A percentile compares a stretch with the other conserved stretches of the same genome.
Conservation (phyloP, 2,113 vertebrate species). For the Psammodynastes pulverulentus region DNA sequence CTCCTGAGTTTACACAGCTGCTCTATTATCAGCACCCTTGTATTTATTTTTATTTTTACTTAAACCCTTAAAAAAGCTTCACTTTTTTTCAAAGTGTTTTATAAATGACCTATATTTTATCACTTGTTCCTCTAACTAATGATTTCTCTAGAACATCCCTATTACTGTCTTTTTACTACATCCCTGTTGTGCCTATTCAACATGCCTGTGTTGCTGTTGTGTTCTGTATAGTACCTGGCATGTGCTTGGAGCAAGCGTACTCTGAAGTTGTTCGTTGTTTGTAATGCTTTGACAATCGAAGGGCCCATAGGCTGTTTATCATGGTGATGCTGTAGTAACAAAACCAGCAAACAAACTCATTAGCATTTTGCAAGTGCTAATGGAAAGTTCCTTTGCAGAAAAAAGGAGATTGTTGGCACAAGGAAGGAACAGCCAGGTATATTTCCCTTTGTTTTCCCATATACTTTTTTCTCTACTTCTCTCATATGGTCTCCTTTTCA, state of each 20-base stretch:
- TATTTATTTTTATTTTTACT: not conserved
- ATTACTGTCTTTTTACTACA: not conserved
- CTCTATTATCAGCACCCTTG: not conserved
- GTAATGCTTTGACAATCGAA: not conserved
- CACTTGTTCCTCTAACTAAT: not conserved
- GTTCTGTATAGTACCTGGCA: not conserved
- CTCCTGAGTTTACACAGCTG: not conserved
- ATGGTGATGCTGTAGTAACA: not conserved
- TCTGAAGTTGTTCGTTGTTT: not conserved
- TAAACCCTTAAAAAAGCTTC: not conserved
- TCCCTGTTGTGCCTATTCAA: not conserved
- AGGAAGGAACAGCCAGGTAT: not conserved
- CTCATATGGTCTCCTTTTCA: not conserved
- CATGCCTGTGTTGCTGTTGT: not conserved
- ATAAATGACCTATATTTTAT: not conserved
- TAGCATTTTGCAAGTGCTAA: not conserved
- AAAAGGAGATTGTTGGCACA: not conserved
- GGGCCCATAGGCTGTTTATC: not conserved
- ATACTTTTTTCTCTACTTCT: not conserved
- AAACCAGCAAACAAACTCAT: not conserved
- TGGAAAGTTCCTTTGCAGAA: not conserved
- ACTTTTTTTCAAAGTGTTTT: not conserved
- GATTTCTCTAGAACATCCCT: not conserved
- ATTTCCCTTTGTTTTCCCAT: not conserved
- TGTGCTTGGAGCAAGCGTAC: not conserved